phyloP scores from a whole-genome alignment of 2,888 invertebrate species.

The Orchestes rusci region DNA sequence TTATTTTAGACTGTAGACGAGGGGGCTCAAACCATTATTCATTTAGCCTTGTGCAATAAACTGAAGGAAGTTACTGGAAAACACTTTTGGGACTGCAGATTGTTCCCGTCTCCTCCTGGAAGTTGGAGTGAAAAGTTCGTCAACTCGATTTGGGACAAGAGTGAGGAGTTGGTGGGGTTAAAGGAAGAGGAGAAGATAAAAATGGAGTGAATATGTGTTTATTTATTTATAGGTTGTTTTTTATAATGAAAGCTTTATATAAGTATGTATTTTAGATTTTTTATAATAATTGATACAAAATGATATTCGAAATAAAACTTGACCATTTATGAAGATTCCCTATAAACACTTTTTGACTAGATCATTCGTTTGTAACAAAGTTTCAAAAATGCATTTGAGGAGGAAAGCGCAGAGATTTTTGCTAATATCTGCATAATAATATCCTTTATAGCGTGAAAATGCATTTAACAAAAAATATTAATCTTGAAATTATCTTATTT shows the following conservation, averaged over 20 bases:
- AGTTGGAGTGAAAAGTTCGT: slow-evolving; percentile 47
- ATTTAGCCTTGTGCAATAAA: slow-evolving; percentile 68
- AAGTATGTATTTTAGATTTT: slow-evolving; percentile 4
- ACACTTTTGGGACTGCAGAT: slow-evolving; percentile 71
- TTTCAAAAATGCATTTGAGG: too few relatives aligned
- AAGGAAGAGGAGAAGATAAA: slow-evolving; percentile 51
- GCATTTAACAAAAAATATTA: too few relatives aligned
- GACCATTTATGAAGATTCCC: too few relatives aligned
- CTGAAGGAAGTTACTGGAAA: slow-evolving; percentile 65
- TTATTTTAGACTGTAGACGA: slow-evolving; percentile 63
- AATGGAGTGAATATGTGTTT: slow-evolving; percentile 23
- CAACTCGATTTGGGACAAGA: slow-evolving; percentile 76
- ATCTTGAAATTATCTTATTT: too few relatives aligned
- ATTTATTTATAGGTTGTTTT: slow-evolving; percentile 1
- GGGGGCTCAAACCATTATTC: slow-evolving; percentile 74
- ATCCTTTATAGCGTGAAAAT: too few relatives aligned
- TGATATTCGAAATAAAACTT: too few relatives aligned
- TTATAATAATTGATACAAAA: too few relatives aligned
- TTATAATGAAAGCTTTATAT: too few relatives aligned
- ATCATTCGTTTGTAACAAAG: too few relatives aligned
- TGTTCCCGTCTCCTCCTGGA: slow-evolving; percentile 34
- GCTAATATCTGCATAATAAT: too few relatives aligned
- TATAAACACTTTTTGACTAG: too few relatives aligned
- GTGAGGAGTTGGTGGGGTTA: slow-evolving; percentile 64
- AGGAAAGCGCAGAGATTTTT: too few relatives aligned